Evolutionary conservation across 2,888 invertebrate species (phyloP).

Genomic region (Lagria hirta): DNA sequence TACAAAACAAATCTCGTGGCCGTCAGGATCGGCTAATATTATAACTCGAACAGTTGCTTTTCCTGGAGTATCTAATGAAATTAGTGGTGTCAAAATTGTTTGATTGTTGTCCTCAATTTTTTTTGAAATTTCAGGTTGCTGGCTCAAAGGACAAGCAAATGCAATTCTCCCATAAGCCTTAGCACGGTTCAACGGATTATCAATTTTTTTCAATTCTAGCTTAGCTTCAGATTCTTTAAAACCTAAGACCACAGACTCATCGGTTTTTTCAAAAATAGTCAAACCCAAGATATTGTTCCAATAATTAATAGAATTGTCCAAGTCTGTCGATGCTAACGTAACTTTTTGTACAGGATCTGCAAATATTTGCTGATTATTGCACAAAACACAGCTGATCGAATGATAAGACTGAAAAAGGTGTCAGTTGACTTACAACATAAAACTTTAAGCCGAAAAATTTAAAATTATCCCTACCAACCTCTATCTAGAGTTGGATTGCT

Average conservation of each 20-base stretch:
- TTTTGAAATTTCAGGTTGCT: constrained; percentile 76
- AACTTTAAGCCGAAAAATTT: no score
- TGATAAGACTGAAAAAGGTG: no score
- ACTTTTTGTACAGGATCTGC: constrained; percentile 81
- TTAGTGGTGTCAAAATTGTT: constrained; percentile 83
- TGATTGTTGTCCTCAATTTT: constrained; percentile 69
- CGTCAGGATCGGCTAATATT: constrained; percentile 95
- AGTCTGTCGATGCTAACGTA: constrained; percentile 73
- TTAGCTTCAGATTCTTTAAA: constrained; percentile 74
- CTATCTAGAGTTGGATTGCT: no score
- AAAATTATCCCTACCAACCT: no score
- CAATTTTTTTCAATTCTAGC: constrained; percentile 74
- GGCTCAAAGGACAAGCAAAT: constrained; percentile 79
- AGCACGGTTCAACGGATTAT: constrained; percentile 73
- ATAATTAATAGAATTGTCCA: constrained; percentile 75
- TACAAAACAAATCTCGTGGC: constrained; percentile 98
- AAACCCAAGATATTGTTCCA: constrained; percentile 82
- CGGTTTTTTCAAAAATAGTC: constrained; percentile 65
- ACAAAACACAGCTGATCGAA: no score
- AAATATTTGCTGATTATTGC: no score
- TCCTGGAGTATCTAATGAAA: constrained; percentile 94
- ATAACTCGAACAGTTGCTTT: constrained; percentile 96
- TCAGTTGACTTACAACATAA: no score
- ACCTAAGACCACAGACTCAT: constrained; percentile 66
- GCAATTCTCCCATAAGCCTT: constrained; percentile 95